phyloP scores from a whole-genome alignment of 2,888 invertebrate genomes.

The Amphiduros pacificus region DNA sequence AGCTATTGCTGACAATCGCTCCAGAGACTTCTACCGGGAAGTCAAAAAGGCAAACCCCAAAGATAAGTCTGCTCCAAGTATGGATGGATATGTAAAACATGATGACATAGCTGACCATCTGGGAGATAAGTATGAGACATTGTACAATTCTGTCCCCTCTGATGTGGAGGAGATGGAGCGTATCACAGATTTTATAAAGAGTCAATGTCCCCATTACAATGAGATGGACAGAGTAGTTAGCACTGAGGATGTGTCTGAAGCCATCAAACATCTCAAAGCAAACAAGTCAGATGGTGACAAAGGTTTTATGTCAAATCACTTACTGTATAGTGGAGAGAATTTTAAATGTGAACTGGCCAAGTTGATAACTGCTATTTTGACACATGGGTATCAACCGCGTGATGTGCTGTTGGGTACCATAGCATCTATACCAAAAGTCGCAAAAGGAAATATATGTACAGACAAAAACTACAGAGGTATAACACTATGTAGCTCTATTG shows the following conservation, averaged over 20 bases:
- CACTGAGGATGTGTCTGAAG: neutral
- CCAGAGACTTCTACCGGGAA: constrained; percentile 1
- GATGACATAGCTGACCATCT: neutral
- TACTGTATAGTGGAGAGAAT: neutral
- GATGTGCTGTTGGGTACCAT: neutral
- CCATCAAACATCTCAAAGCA: neutral
- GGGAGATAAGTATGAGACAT: neutral
- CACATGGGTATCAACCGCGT: constrained; percentile 4
- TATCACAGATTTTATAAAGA: no score
- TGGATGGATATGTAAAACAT: neutral
- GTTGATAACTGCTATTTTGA: neutral
- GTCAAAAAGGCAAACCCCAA: neutral
- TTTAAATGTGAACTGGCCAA: neutral
- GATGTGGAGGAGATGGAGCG: neutral
- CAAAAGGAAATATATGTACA: neutral
- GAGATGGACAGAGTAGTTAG: neutral
- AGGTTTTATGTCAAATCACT: constrained; percentile 2
- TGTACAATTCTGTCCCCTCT: neutral
- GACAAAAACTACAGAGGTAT: neutral
- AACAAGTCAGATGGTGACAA: neutral
- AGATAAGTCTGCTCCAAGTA: neutral
- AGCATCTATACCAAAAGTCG: neutral
- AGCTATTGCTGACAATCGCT: neutral
- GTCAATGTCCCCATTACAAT: neutral
- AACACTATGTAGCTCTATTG: neutral